Conservation (phyloP, 1,140 invertebrate species). For the Phortica variegata region DNA sequence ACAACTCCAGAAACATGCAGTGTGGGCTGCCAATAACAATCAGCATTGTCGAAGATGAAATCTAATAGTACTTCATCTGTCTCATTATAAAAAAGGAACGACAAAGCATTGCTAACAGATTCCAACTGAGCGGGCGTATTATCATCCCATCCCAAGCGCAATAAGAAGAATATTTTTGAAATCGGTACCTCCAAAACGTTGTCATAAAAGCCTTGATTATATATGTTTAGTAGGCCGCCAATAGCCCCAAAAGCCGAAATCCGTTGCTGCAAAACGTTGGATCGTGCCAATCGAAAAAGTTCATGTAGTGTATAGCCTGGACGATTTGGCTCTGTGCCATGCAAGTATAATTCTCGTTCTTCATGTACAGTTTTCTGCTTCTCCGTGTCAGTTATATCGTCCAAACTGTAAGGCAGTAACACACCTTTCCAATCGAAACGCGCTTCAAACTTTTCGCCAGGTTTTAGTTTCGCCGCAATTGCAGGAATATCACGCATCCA, state of each 20-base stretch:
- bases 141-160: slow-evolving; percentile 85
- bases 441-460: slow-evolving; percentile 69
- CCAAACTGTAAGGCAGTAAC: slow-evolving; percentile 64
- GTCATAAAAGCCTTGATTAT: slow-evolving; percentile 72
- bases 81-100: slow-evolving; percentile 72
- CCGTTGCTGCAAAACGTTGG: slow-evolving; percentile 76
- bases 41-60: slow-evolving; percentile 67
- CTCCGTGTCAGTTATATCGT: slow-evolving; percentile 46
- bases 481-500: slow-evolving; percentile 76
- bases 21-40: slow-evolving; percentile 66
- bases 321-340: slow-evolving; percentile 86
- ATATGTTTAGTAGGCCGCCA: slow-evolving; percentile 75
- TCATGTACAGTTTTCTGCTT: slow-evolving; percentile 63
- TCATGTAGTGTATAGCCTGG: slow-evolving; percentile 88
- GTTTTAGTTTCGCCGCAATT: slow-evolving; percentile 52
- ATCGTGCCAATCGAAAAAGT: slow-evolving; percentile 70
- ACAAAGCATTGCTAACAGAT: slow-evolving; percentile 71
- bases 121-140: slow-evolving; percentile 71
- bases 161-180: slow-evolving; percentile 73
- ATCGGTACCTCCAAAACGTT: slow-evolving; percentile 64
- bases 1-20: slow-evolving; percentile 57
- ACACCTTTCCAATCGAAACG: slow-evolving; percentile 69
- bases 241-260: slow-evolving; percentile 75
- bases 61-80: slow-evolving; percentile 75
- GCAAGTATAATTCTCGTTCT: slow-evolving; percentile 77